Conservation (phyloP, 1,140 invertebrate species). For the Galleria mellonella region DNA sequence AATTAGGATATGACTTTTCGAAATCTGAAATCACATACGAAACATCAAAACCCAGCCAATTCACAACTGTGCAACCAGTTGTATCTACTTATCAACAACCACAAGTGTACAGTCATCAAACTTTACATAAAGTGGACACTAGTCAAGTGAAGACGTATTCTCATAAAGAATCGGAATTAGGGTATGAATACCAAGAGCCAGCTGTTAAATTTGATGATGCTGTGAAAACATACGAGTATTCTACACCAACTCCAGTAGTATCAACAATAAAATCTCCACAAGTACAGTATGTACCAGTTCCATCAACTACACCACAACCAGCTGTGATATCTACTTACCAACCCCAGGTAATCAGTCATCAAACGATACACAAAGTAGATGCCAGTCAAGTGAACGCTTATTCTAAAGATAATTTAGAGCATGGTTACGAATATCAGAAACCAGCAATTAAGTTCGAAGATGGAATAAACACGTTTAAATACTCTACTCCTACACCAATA, state of each 20-base stretch:
- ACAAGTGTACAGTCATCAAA: constrained; percentile 32
- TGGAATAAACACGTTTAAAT: constrained; percentile 19
- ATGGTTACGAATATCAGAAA: constrained; percentile 14
- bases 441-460: constrained; percentile 27
- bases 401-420: constrained; percentile 6
- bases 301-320: constrained; percentile 17
- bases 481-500: constrained; percentile 31
- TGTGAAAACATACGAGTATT: constrained; percentile 21
- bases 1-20: not conserved
- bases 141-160: constrained; percentile 17
- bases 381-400: constrained; percentile 10
- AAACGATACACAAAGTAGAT: constrained; percentile 34
- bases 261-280: constrained; percentile 19
- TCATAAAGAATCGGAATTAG: constrained; percentile 15
- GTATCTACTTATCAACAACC: constrained; percentile 30
- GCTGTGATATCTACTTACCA: constrained; percentile 26
- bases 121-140: constrained; percentile 27
- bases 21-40: constrained; percentile 32
- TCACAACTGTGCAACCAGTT: constrained; percentile 13
- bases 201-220: constrained; percentile 25
- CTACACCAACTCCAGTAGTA: constrained; percentile 28
- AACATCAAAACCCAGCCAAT: constrained; percentile 18
- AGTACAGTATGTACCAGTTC: constrained; percentile 18
- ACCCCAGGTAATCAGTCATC: constrained; percentile 30
- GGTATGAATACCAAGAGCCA: constrained; percentile 30